Evolutionary conservation across 35 echinoderm and acorn worm species (phyloP).

Genomic region (Holothuria glaberrima): DNA sequence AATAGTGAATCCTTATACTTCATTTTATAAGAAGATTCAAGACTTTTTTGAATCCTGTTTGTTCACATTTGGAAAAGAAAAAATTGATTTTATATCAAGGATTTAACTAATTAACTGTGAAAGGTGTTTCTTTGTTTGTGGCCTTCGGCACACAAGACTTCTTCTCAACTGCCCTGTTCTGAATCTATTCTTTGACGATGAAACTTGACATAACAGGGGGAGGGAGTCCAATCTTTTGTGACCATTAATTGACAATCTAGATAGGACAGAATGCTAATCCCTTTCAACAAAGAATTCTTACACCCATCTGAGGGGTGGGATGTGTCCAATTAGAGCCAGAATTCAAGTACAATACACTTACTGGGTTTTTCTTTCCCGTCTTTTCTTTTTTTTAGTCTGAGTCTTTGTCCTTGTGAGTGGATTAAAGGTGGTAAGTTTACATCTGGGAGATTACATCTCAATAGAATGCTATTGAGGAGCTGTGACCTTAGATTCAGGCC

Average conservation of each 20-base stretch:
- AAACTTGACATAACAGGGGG: conserved; percentile 14
- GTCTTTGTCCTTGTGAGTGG: conserved; percentile 30
- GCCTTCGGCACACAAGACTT: background rate
- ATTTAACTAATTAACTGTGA: conserved; percentile 41
- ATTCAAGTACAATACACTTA: background rate
- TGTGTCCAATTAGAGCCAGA: conserved; percentile 26
- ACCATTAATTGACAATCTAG: conserved; percentile 31
- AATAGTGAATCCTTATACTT: background rate
- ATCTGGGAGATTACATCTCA: conserved; percentile 31
- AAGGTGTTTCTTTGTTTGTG: conserved; percentile 21
- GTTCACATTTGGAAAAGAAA: background rate
- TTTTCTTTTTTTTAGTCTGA: no score
- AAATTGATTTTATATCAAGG: conserved; percentile 35
- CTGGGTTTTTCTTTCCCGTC: no score
- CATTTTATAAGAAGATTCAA: background rate
- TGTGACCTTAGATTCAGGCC: conserved; percentile 35
- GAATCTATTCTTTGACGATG: background rate
- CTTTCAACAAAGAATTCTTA: conserved; percentile 2
- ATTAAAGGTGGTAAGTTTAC: conserved; percentile 46
- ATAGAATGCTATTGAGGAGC: background rate
- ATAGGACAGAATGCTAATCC: background rate
- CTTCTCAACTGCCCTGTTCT: background rate
- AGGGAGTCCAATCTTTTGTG: background rate
- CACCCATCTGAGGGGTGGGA: background rate
- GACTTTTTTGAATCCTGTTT: background rate